A percentile compares a stretch with the other conserved stretches of the same genome.
Conservation (phyloP, 2,113 vertebrate genomes). For the Sapayoa aenigma region DNA sequence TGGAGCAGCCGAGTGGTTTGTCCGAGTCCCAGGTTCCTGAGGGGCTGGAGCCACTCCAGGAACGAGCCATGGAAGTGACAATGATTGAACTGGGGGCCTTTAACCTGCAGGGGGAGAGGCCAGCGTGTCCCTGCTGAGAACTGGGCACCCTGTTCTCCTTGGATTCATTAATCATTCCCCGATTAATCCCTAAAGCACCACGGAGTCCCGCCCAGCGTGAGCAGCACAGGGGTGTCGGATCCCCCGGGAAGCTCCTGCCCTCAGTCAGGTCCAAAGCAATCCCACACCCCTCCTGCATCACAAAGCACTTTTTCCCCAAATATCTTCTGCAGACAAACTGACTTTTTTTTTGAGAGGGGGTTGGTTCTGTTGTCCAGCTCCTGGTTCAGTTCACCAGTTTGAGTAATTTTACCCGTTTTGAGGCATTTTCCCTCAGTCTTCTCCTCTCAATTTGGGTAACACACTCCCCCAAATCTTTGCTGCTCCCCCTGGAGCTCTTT, state of each 20-base stretch:
- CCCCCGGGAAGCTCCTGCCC: background rate
- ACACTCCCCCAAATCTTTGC: background rate
- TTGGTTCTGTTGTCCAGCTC: background rate
- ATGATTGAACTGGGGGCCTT: background rate
- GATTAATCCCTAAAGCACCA: background rate
- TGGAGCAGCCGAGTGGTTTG: background rate
- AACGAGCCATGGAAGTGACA: background rate
- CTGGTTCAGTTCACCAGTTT: background rate
- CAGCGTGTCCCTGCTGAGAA: rapidly evolving
- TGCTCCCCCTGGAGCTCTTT: background rate
- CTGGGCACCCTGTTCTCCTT: background rate
- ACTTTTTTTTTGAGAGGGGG: background rate
- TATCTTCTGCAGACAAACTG: background rate
- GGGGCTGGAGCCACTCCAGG: background rate
- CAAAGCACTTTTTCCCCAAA: background rate
- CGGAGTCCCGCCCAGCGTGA: background rate
- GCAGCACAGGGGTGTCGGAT: background rate
- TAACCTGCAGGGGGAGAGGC: background rate
- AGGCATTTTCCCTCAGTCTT: background rate
- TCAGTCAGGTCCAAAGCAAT: background rate
- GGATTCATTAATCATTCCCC: background rate
- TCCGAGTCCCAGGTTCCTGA: rapidly evolving
- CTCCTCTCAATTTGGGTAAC: background rate
- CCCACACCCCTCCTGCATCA: rapidly evolving
- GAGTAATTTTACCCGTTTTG: background rate